Evolutionary conservation across 2,113 vertebrate genomes (phyloP).

Genomic region (Jaculus jaculus): DNA sequence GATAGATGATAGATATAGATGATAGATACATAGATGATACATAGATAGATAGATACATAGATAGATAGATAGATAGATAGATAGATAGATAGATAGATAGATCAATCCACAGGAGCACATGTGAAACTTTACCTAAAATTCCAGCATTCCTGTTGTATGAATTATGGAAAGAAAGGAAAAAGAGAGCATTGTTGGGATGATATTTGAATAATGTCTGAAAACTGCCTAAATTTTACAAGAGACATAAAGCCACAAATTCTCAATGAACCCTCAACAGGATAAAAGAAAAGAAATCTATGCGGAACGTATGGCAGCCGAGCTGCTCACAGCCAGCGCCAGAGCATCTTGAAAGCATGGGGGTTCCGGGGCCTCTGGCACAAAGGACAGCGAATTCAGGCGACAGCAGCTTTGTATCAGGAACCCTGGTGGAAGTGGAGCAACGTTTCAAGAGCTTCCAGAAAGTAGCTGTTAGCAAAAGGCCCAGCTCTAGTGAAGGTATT

Average conservation of each 20-base stretch:
- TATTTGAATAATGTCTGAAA: neutral
- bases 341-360: neutral
- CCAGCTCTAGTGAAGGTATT: neutral
- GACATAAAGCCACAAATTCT: neutral
- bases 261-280: neutral
- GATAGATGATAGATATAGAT: no score
- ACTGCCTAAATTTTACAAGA: neutral
- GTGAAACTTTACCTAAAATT: neutral
- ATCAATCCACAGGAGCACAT: neutral
- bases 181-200: neutral
- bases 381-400: neutral
- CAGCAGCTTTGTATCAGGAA: neutral
- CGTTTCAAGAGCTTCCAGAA: neutral
- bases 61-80: no score
- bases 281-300: neutral
- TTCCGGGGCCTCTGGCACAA: neutral
- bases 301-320: neutral
- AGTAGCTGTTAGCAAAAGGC: neutral
- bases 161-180: neutral
- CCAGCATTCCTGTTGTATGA: neutral
- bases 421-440: neutral
- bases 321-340: neutral
- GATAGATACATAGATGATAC: no score
- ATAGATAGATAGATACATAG: no score
- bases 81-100: no score